Evolutionary conservation across 1,140 invertebrate genomes (phyloP).

Genomic region (Cherax quadricarinatus): DNA sequence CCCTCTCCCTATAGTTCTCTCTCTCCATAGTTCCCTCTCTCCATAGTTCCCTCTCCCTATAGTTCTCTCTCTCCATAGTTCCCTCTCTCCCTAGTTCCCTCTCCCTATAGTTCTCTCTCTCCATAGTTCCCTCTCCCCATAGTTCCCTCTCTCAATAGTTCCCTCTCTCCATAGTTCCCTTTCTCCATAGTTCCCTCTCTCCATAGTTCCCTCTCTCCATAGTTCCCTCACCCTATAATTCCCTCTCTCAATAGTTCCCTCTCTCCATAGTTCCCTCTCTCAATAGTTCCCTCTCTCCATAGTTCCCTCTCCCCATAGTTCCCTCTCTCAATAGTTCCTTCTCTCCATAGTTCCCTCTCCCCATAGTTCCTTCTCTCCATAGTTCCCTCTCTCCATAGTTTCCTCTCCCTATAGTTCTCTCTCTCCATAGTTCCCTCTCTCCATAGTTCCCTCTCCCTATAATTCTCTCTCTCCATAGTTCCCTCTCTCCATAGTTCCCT

Average conservation of each 20-base stretch:
- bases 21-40: not conserved
- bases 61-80: not conserved
- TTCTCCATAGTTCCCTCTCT: not conserved
- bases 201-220: not conserved
- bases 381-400: not conserved
- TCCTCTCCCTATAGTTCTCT: not conserved
- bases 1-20: not conserved
- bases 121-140: not conserved
- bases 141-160: not conserved
- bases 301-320: too few relatives aligned
- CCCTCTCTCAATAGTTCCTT: too few relatives aligned
- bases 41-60: not conserved
- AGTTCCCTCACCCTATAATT: too few relatives aligned
- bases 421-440: not conserved
- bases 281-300: not conserved
- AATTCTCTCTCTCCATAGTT: not conserved
- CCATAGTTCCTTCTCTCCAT: not conserved
- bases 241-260: too few relatives aligned
- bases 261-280: not conserved
- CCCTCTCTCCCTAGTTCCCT: not conserved
- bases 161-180: not conserved
- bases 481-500: not conserved
- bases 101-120: too few relatives aligned
- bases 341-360: not conserved
- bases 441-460: not conserved